phyloP scores from a whole-genome alignment of 2,113 vertebrate species.

The Junco hyemalis region DNA sequence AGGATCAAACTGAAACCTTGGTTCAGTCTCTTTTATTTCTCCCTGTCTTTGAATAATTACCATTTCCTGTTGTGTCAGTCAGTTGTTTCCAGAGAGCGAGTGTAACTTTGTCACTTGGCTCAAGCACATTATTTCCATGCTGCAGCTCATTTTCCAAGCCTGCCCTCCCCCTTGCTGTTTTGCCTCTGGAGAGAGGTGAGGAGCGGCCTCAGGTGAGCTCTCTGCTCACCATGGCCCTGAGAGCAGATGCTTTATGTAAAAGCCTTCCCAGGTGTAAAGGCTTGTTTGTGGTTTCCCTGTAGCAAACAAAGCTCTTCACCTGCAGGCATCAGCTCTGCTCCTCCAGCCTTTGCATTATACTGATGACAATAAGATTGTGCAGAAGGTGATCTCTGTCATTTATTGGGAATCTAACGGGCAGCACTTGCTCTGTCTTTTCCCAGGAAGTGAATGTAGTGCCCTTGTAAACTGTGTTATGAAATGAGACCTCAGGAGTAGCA shows the following conservation, averaged over 20 bases:
- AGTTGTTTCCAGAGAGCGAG: background rate
- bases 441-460: background rate
- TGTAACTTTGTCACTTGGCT: background rate
- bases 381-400: background rate
- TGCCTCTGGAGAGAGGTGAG: background rate
- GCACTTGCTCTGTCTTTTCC: background rate
- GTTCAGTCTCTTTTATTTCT: background rate
- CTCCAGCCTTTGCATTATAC: background rate
- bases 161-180: background rate
- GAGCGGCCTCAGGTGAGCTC: background rate
- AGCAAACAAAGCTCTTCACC: background rate
- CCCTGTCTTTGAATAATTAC: background rate
- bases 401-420: background rate
- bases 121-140: background rate
- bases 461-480: background rate
- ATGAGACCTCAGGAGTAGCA: background rate
- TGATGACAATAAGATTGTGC: background rate
- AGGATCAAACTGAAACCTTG: background rate
- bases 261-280: background rate
- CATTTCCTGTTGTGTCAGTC: background rate
- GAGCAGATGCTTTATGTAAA: background rate
- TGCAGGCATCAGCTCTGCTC: background rate
- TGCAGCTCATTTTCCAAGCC: background rate
- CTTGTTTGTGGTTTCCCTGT: background rate
- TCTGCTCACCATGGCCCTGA: background rate